A percentile compares a stretch with the other conserved stretches of the same genome.
phyloP scores from a whole-genome alignment of 2,888 invertebrate genomes.

The Nomada flava region DNA sequence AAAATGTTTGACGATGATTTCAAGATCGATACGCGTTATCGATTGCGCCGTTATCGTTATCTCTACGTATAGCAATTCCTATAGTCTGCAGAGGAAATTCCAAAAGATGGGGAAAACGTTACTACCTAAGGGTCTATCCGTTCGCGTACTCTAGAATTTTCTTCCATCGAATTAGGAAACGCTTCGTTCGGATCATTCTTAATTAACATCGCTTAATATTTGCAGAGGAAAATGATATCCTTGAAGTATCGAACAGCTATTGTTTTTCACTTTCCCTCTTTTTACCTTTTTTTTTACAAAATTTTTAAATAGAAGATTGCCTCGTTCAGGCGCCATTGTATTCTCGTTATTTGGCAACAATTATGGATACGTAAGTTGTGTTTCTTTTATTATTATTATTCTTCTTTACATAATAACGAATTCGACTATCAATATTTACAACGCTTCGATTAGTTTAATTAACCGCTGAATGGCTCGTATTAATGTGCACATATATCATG shows the following conservation, averaged over 20 bases:
- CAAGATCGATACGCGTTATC: too few relatives aligned
- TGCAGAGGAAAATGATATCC: constrained; percentile 36
- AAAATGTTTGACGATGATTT: constrained; percentile 32
- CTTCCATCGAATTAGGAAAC: constrained; percentile 18
- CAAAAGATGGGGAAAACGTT: constrained; percentile 47
- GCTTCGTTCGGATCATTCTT: background rate
- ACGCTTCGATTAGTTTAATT: constrained; percentile 5
- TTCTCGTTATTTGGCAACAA: constrained; percentile 56
- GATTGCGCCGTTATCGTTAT: constrained; percentile 18
- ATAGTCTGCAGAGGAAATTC: constrained; percentile 71
- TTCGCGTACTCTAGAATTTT: constrained; percentile 20
- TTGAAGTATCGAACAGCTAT: background rate
- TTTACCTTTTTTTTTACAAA: constrained; percentile 46
- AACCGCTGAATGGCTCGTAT: constrained; percentile 15
- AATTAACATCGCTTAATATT: constrained; percentile 26
- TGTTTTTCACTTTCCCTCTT: constrained; percentile 25
- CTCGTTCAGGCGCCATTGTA: constrained; percentile 5
- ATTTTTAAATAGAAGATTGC: constrained; percentile 39
- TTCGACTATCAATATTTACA: constrained; percentile 49
- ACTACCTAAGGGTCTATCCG: constrained; percentile 26
- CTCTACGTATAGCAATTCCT: constrained; percentile 73
- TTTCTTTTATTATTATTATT: background rate
- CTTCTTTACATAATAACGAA: constrained; percentile 3
- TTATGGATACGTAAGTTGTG: constrained; percentile 17
- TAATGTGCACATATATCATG: constrained; percentile 30